Conservation (phyloP, 2,797 vertebrate genomes). For the Rhinoraja longicauda region DNA sequence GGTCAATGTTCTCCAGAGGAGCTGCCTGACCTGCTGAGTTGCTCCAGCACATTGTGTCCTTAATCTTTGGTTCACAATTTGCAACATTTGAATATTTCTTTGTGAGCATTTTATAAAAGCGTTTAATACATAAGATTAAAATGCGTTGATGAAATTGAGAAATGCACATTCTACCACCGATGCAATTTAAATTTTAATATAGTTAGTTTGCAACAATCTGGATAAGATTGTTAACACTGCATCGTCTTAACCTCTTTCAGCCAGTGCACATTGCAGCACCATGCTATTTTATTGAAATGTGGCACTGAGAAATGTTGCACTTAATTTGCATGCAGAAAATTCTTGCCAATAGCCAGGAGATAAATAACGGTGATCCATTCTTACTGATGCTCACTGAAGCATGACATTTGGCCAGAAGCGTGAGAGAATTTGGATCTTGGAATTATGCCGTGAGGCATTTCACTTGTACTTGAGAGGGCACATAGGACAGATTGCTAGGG, state of each 20-base stretch:
- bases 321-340: neutral
- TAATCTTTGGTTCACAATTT: neutral
- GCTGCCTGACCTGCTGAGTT: too few species aligned
- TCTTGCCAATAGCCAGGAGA: neutral
- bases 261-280: neutral
- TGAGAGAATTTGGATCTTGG: neutral
- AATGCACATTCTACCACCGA: neutral
- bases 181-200: neutral
- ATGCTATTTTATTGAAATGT: neutral
- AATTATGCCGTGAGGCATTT: neutral
- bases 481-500: neutral
- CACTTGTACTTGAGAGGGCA: neutral
- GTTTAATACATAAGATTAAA: neutral
- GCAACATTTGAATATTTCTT: neutral
- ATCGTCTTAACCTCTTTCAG: neutral
- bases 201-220: neutral
- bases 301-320: neutral
- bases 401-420: neutral
- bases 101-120: neutral
- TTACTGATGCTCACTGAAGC: neutral
- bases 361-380: neutral
- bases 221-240: too few species aligned
- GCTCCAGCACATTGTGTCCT: too few species aligned
- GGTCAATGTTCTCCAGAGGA: too few species aligned
- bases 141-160: neutral